Percentiles rank a stretch among this genome's conserved stretches.
phyloP scores from a whole-genome alignment of 2,888 invertebrate genomes.

The Ormia ochracea region DNA sequence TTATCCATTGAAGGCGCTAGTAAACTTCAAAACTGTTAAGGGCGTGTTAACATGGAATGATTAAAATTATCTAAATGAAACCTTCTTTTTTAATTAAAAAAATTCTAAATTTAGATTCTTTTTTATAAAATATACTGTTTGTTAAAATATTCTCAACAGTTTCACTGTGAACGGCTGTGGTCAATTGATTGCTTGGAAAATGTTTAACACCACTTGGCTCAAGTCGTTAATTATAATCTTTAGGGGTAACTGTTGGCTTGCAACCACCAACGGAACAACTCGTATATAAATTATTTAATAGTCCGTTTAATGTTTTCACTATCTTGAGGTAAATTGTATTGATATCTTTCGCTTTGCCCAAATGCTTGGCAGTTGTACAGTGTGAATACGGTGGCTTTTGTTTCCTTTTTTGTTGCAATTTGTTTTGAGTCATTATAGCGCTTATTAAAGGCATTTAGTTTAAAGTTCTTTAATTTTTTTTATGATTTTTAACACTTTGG shows the following conservation, averaged over 20 bases:
- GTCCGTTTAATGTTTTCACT: constrained; percentile 40
- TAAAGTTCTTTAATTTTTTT: constrained; percentile 30
- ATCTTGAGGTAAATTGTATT: constrained; percentile 34
- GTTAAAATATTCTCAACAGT: background rate
- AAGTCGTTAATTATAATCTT: background rate
- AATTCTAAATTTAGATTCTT: no score
- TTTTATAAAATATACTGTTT: background rate
- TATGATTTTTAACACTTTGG: constrained; percentile 50
- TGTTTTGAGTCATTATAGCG: constrained; percentile 51
- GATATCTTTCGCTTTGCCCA: constrained; percentile 3
- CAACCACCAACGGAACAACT: constrained; percentile 33
- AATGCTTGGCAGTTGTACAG: constrained; percentile 15
- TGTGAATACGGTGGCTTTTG: background rate
- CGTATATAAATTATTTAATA: constrained; percentile 44
- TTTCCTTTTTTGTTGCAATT: constrained; percentile 18
- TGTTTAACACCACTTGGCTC: constrained; percentile 19
- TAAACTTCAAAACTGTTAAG: constrained; percentile 30
- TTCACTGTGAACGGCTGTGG: background rate
- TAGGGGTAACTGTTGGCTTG: constrained; percentile 46
- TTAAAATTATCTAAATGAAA: constrained; percentile 15
- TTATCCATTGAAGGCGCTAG: background rate
- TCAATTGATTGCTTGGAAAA: constrained; percentile 36
- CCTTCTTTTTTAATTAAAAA: constrained; percentile 12
- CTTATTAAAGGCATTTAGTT: constrained; percentile 53
- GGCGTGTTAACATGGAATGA: constrained; percentile 42